Conservation (phyloP, 2,797 vertebrate species). For the Podargus strigoides region DNA sequence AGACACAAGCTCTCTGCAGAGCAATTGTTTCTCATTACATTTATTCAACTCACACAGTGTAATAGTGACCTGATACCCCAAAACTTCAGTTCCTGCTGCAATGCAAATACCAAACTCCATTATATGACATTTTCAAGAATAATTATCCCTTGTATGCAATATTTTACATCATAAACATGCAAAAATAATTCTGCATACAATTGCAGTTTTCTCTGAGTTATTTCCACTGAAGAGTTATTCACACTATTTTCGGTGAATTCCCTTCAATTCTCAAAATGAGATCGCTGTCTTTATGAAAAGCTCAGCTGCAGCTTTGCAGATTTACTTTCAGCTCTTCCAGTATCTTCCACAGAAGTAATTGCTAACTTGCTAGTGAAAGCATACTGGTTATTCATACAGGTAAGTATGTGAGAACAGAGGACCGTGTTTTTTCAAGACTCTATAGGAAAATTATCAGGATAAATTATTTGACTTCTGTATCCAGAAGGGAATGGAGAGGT, state of each 20-base stretch:
- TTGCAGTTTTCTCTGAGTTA: background rate
- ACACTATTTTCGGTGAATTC: slow-evolving; percentile 1
- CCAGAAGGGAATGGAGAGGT: background rate
- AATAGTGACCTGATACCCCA: background rate
- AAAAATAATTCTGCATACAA: slow-evolving; percentile 27
- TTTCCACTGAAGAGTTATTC: background rate
- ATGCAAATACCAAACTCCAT: background rate
- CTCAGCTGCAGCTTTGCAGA: slow-evolving; percentile 45
- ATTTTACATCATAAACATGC: background rate
- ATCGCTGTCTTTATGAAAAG: background rate
- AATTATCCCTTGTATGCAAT: background rate
- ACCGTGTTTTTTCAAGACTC: background rate
- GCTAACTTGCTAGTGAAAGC: background rate
- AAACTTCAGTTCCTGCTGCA: background rate
- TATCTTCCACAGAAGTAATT: background rate
- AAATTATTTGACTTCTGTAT: background rate
- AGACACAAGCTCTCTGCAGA: background rate
- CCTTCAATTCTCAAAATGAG: background rate
- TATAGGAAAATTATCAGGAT: background rate
- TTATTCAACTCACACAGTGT: background rate
- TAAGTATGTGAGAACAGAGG: background rate
- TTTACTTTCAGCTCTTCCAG: background rate
- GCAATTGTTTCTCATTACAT: background rate
- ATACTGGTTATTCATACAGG: background rate
- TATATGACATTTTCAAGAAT: background rate